Base-by-base conservation (phyloP, 1,140 invertebrate species). In the Cryptotermes secundus region DNA sequence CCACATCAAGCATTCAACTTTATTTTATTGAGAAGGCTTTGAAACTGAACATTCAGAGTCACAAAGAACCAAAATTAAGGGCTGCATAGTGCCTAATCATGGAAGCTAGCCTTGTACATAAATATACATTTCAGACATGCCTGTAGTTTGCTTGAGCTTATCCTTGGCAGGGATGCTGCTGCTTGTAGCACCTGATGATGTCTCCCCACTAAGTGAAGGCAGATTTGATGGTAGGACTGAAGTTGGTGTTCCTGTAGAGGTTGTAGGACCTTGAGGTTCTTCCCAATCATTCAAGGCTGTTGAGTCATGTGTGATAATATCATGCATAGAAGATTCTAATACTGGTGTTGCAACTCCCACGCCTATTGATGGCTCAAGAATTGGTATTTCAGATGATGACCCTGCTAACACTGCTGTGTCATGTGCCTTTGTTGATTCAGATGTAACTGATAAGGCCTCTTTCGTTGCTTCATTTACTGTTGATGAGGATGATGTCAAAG, bases 351-450 rank as follows among this genome's bases (percentile, higher is more conserved):
- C 86, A 31, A 34, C 24, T 42, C 82, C 36, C 42, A 84, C 49
- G 26, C 84, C 84, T 53, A 86, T 87, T 24, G 87, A 87, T 4
- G 87, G 86, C 80, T 87, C 87, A 0, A 86, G 80, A 6, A 86
- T 84, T 19, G 49, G 82, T 35, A 34, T 16, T 26, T 79, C 79
- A 14, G 84, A 83, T 34, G 82, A 31, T 19, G 83, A 3, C 31
- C n/a, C 19, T 12, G 16, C 81, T 31, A 31, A 34, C 35, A 22
- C 19, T 22, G 49, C 38, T 19, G n/a, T 16, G 4, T 49, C 45
- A 3, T 49, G 14, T 22, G 14, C 19, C 45, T 49, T 49, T 10
- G 26, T 72, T 16, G 59, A 72, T 16, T n/a, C 59, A 72, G 26
- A 10, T 31, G 12, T 9, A 7, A 31, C 26, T 10, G 59, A 14